Evolutionary conservation across 2,113 vertebrate species (phyloP), one percentile per base, ranked within the genome.

Genomic region (Hippocampus mohnikei): DNA sequence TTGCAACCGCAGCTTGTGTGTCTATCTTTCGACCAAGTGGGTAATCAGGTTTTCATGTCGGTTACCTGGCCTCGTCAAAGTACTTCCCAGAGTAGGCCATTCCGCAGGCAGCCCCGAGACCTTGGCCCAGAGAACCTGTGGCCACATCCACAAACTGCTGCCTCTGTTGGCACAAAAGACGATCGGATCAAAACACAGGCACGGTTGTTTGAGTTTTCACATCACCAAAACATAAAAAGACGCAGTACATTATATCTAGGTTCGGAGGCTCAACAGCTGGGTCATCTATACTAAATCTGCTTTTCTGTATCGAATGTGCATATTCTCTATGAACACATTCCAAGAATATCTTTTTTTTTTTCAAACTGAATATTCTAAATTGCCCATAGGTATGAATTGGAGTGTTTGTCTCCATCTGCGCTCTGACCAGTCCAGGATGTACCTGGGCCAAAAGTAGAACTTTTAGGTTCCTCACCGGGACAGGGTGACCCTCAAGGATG

Each of bases 81-180:
- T 94, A 94, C 79, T 98, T 98, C 72, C 95, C 96, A 0, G 95
- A 96, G 85, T 97, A 98, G 67, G 96, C 96, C 95, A 98, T 98
- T 41, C 96, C 96, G 70, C 95, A 96, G 1, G 96, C 95, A 1
- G 95, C 95, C 61, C 96, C 96, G 10, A 98, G 92, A n/a, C 96
- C 96, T 82, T 98, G 96, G 55, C 96, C 96, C 78, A 98, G 93
- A 69, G 96, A 97, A 72, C 96, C 96, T 73, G 96, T 98, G 86
- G 96, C 96, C 82, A 98, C 95, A 44, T 98, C 96, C 15, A 96
- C 96, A 91, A 97, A 98, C 75, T 93, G 92, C 91, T 96, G 95
- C 91, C 93, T 98, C 96, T 98, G 90, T 84, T 72, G 73, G 37
- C 20, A 64, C 23, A 29, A 44, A 8, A 21, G 2, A 21, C 2